These are phyloP conservation scores for Atrichornis clamosus DNA, from an alignment of 2,113 vertebrate species.

Conservation along the genomic window DNA sequence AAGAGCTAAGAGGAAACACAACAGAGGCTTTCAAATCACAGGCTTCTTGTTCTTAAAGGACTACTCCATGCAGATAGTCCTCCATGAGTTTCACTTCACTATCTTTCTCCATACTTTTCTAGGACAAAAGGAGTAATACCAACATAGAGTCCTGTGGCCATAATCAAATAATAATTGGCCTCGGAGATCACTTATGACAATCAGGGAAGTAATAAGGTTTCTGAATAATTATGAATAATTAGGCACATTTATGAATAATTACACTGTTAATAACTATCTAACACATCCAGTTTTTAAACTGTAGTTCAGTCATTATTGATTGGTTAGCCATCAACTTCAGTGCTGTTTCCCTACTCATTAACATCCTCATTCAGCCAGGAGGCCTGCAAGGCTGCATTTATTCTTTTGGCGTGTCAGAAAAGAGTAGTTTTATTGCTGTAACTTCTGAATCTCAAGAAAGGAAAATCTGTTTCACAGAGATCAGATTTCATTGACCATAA, in stretches of 20 bases:
- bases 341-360: slow-evolving; percentile 59
- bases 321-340: slow-evolving; percentile 48
- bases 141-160: slow-evolving; percentile 66
- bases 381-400: neutral
- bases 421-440: neutral
- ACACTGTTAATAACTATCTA: slow-evolving; percentile 81
- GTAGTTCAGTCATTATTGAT: slow-evolving; percentile 73
- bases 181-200: slow-evolving; percentile 75
- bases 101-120: slow-evolving; percentile 27
- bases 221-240: slow-evolving; percentile 85
- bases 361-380: slow-evolving; percentile 24
- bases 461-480: neutral
- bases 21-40: slow-evolving; percentile 33
- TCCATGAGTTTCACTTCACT: neutral
- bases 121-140: slow-evolving; percentile 47
- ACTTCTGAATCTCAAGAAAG: neutral
- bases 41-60: slow-evolving; percentile 62
- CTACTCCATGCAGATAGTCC: neutral
- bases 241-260: slow-evolving; percentile 83
- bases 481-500: neutral
- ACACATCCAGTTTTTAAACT: slow-evolving; percentile 75
- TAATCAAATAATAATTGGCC: slow-evolving; percentile 77
- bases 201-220: slow-evolving; percentile 78
- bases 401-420: neutral
- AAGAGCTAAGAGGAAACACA: slow-evolving; percentile 31